Evolutionary conservation across 1,140 invertebrate species (phyloP).

Genomic region (Drosophila neocordata): DNA sequence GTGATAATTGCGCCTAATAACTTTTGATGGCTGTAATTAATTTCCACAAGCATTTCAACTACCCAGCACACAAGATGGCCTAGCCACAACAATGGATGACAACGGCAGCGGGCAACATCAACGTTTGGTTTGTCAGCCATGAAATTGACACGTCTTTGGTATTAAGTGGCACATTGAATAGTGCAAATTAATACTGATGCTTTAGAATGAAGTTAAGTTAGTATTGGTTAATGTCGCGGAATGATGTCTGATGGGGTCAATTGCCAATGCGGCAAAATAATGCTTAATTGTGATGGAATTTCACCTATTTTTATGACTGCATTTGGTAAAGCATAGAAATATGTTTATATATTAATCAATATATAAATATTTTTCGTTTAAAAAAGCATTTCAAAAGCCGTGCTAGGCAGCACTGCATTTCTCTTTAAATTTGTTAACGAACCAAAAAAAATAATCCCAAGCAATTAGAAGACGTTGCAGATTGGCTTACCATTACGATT

Average conservation of each 20-base stretch:
- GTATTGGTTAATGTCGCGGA: constrained; percentile 19
- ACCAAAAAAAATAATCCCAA: too few relatives aligned
- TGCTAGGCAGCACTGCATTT: too few relatives aligned
- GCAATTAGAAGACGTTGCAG: too few relatives aligned
- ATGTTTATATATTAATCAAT: too few relatives aligned
- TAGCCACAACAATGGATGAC: constrained; percentile 30
- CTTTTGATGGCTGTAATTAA: constrained; percentile 81
- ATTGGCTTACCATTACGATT: too few relatives aligned
- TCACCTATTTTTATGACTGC: not conserved
- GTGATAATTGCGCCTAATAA: constrained; percentile 80
- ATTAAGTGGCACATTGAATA: constrained; percentile 81
- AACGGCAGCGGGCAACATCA: constrained; percentile 33
- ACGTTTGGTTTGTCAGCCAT: constrained; percentile 69
- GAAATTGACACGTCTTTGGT: constrained; percentile 79
- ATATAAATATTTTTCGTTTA: too few relatives aligned
- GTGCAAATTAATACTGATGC: constrained; percentile 73
- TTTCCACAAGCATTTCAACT: constrained; percentile 59
- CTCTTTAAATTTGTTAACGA: too few relatives aligned
- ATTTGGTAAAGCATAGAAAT: not conserved
- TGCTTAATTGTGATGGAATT: constrained; percentile 2
- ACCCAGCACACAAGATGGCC: not conserved
- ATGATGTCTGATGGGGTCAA: constrained; percentile 4
- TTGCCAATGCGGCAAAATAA: not conserved
- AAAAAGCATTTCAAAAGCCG: too few relatives aligned
- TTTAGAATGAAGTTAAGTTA: constrained; percentile 26